Conservation (phyloP, 1,140 invertebrate species). For the Dendroctonus valens region DNA sequence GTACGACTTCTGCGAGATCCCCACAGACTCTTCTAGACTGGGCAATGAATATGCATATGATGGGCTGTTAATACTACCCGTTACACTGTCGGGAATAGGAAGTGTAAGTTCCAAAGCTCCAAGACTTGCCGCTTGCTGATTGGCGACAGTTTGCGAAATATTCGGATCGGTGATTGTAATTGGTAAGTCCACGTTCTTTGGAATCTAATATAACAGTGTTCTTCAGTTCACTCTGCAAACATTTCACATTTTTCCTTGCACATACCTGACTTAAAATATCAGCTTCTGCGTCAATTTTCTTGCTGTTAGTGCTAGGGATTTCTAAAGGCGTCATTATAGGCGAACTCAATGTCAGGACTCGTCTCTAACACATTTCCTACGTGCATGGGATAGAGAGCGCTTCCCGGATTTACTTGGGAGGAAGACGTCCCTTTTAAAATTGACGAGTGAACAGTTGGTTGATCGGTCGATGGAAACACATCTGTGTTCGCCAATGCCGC, state of each 20-base stretch:
- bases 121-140: conserved; percentile 44
- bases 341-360: conserved; percentile 68
- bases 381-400: conserved; percentile 55
- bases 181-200: conserved; percentile 55
- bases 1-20: conserved; percentile 42
- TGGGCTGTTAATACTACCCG: conserved; percentile 43
- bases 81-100: conserved; percentile 63
- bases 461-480: conserved; percentile 63
- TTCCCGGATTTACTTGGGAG: conserved; percentile 52
- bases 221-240: too few species aligned
- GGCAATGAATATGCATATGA: conserved; percentile 45
- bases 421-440: conserved; percentile 26
- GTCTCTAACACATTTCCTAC: conserved; percentile 66
- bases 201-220: conserved; percentile 20
- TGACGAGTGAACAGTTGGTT: conserved; percentile 42
- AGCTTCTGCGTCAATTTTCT: conserved; percentile 48
- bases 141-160: conserved; percentile 57
- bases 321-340: conserved; percentile 79
- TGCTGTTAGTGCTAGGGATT: conserved; percentile 60
- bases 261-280: conserved; percentile 50
- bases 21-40: conserved; percentile 42
- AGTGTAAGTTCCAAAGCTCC: conserved; percentile 60
- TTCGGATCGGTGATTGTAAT: conserved; percentile 57
- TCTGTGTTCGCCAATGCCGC: conserved; percentile 74
- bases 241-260: neutral